phyloP scores from a whole-genome alignment of 2,888 invertebrate genomes.

The Clostera curtula region DNA sequence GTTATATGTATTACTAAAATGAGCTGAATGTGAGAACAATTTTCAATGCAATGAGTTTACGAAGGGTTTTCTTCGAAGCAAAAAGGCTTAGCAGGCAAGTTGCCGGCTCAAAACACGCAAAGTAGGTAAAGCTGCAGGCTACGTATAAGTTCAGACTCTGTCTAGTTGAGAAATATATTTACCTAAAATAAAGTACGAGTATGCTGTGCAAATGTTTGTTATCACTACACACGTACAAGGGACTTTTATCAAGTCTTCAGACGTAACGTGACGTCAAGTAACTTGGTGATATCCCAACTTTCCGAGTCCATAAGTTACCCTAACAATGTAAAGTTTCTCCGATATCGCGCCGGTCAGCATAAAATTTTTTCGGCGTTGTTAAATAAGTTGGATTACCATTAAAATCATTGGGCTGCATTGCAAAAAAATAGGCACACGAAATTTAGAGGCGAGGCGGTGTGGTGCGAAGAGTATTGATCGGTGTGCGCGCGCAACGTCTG shows the following conservation, averaged over 20 bases:
- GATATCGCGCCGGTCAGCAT: constrained; percentile 18
- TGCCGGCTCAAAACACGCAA: constrained; percentile 20
- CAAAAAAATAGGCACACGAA: constrained; percentile 54
- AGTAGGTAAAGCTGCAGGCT: constrained; percentile 30
- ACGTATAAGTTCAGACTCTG: constrained; percentile 20
- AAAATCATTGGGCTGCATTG: constrained; percentile 40
- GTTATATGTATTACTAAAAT: too few relatives aligned
- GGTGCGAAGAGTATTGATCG: too few relatives aligned
- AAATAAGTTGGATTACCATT: constrained; percentile 35
- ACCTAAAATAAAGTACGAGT: too few relatives aligned
- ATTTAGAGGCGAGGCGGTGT: constrained; percentile 55
- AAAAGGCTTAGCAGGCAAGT: constrained; percentile 12
- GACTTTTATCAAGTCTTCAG: too few relatives aligned
- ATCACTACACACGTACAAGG: too few relatives aligned
- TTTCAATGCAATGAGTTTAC: too few relatives aligned
- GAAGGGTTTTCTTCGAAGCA: too few relatives aligned
- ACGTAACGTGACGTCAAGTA: constrained; percentile 18
- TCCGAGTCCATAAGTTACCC: constrained; percentile 25
- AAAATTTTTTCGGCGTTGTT: constrained; percentile 29
- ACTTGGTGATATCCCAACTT: constrained; percentile 27
- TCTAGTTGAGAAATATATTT: too few relatives aligned
- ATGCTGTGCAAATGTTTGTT: too few relatives aligned
- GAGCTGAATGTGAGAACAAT: too few relatives aligned
- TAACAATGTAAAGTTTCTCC: constrained; percentile 19
- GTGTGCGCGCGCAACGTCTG: too few relatives aligned